Base-by-base conservation (phyloP, 2,797 vertebrate genomes). In the Lepidocolaptes lacrymiger region DNA sequence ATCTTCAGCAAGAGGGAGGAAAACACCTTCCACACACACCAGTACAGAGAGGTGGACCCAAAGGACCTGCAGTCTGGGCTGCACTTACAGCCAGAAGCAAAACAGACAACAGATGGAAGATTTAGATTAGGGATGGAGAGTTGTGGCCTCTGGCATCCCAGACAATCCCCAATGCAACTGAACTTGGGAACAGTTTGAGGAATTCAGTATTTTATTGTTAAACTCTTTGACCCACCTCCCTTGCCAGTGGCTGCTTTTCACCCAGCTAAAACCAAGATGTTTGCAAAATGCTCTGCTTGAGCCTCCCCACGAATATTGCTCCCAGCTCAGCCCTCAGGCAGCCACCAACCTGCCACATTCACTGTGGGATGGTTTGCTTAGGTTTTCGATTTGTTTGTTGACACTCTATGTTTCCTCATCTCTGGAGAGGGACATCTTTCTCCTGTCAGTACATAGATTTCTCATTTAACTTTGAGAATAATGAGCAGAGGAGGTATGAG, bases 1-100 rank as follows among this genome's bases (percentile, higher is more conserved):
- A 97, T 94, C 98, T 97, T 96, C 89, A 97, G 88, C 73, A 51
- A 5, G 15, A 30, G 61, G 5, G 80, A 91, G 89, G 75, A 93
- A 87, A 85, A 73, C 94, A 79, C 51, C 91, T 91, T 41, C 23
- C 0, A 3, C 74, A 51, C 32, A 3, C 43, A 16, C 6, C 59
- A 2, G 14, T 10, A 0, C 0, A 1, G 16, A 21, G 46, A 46
- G 34, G 7, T 11, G 69, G 17, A 54, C 56, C 64, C 23, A 34
- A 6, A 27, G 85, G 58, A 66, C 26, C 10, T 2, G 77, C 36
- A 54, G 30, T 1, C 36, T 7, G 49, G 26, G 20, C 59, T 52
- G 63, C 24, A 34, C 15, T 6, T 8, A 13, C 49, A 51, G 30
- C 10, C 69, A 32, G 74, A 30, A 41, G 24, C n/a, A 28, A 10